Conservation (phyloP, 2,888 invertebrate genomes). For the Acronicta leporina region DNA sequence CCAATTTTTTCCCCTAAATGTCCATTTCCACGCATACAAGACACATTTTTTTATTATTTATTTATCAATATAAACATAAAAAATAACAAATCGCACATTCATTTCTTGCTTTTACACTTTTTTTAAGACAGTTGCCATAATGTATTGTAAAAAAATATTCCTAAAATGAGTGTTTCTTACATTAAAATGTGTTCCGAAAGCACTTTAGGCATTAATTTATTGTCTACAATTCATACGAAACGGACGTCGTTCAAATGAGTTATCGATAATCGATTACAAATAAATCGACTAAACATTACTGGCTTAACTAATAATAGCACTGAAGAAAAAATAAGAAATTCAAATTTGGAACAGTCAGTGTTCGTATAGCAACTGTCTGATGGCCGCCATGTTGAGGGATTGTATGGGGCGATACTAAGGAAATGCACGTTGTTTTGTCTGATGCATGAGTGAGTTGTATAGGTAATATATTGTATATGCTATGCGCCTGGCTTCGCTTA, state of each 20-base stretch:
- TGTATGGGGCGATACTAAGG: constrained; percentile 48
- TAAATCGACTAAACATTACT: constrained; percentile 35
- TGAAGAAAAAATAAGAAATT: constrained; percentile 40
- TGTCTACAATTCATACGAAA: constrained; percentile 55
- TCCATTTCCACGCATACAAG: constrained; percentile 68
- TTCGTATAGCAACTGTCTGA: constrained; percentile 61
- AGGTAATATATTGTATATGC: constrained; percentile 70
- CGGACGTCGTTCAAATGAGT: constrained; percentile 31
- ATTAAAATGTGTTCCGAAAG: constrained; percentile 32
- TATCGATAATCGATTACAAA: constrained; percentile 30
- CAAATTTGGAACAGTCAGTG: constrained; percentile 35
- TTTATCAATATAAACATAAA: constrained; percentile 84
- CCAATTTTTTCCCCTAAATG: constrained; percentile 66
- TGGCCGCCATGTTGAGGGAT: constrained; percentile 31
- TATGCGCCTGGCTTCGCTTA: constrained; percentile 81
- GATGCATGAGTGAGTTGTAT: constrained; percentile 55
- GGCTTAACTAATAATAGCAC: constrained; percentile 49
- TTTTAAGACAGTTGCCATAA: constrained; percentile 73
- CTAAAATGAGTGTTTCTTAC: constrained; percentile 38
- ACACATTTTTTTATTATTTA: constrained; percentile 69
- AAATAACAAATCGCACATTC: constrained; percentile 81
- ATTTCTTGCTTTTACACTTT: constrained; percentile 69
- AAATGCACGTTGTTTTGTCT: constrained; percentile 67
- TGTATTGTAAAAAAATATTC: constrained; percentile 39
- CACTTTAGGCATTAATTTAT: constrained; percentile 59